Evolutionary conservation across 1,140 invertebrate species (phyloP).

Genomic region (Bombus cullumanus): DNA sequence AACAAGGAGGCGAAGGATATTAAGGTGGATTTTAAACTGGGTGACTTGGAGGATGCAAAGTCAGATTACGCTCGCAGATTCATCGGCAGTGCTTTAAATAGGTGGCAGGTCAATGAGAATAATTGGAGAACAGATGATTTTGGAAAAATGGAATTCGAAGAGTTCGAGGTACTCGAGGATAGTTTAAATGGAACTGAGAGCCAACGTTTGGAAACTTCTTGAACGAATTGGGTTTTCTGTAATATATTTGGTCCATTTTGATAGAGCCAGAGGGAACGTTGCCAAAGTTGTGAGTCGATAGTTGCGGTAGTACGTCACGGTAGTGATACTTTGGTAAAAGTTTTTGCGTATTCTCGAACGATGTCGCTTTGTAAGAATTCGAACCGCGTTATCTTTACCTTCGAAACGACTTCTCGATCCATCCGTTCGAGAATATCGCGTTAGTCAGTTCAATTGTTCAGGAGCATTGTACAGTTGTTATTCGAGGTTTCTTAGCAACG

Average conservation of each 20-base stretch:
- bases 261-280: conserved; percentile 1
- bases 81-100: conserved; percentile 73
- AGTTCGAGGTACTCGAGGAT: conserved; percentile 89
- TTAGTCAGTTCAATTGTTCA: background rate
- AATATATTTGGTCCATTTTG: conserved; percentile 12
- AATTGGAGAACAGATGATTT: conserved; percentile 84
- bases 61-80: conserved; percentile 69
- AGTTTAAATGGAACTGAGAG: conserved; percentile 83
- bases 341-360: background rate
- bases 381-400: background rate
- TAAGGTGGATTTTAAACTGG: conserved; percentile 76
- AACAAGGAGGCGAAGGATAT: conserved; percentile 73
- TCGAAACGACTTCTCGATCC: background rate
- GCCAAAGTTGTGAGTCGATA: conserved; percentile 38
- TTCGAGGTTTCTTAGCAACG: conserved; percentile 47
- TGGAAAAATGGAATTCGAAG: conserved; percentile 92
- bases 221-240: background rate
- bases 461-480: conserved; percentile 6
- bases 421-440: background rate
- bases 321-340: background rate
- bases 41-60: conserved; percentile 68
- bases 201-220: conserved; percentile 41
- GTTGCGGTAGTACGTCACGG: background rate
- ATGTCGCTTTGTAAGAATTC: background rate
- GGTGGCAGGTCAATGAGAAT: conserved; percentile 79